Percentiles rank a stretch among this genome's conserved stretches.
phyloP scores from a whole-genome alignment of 2,888 invertebrate genomes.

The Clistopyga incitator region DNA sequence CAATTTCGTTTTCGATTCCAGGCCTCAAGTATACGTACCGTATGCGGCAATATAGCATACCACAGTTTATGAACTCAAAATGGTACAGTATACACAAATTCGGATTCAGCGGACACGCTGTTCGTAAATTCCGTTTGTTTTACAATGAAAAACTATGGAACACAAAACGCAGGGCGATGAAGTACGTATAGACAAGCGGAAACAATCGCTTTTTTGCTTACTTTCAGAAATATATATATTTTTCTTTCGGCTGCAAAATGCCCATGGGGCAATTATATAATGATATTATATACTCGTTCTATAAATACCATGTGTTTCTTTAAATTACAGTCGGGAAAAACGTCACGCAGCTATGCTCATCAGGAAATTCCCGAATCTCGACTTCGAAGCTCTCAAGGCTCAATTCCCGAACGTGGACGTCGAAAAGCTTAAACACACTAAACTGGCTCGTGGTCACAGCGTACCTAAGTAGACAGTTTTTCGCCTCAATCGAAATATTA shows the following conservation, averaged over 20 bases:
- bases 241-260: neutral
- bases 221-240: no score
- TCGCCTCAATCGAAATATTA: neutral
- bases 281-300: slow-evolving; percentile 1
- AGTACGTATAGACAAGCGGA: slow-evolving; percentile 9
- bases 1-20: slow-evolving; percentile 70
- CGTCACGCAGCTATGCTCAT: slow-evolving; percentile 83
- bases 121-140: slow-evolving; percentile 87
- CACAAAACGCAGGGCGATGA: slow-evolving; percentile 63
- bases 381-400: slow-evolving; percentile 88
- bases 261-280: no score
- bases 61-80: slow-evolving; percentile 88
- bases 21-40: slow-evolving; percentile 80
- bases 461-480: slow-evolving; percentile 79
- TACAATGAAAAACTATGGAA: slow-evolving; percentile 89
- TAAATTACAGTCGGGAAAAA: slow-evolving; percentile 78
- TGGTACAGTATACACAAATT: slow-evolving; percentile 88
- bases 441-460: slow-evolving; percentile 88
- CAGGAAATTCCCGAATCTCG: slow-evolving; percentile 91
- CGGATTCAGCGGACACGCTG: slow-evolving; percentile 87
- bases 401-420: slow-evolving; percentile 92
- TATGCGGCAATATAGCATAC: slow-evolving; percentile 88
- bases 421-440: slow-evolving; percentile 87
- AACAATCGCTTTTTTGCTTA: no score
- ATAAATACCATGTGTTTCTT: slow-evolving; percentile 8